Conservation (phyloP, 2,797 vertebrate genomes). For the Chanos chanos region DNA sequence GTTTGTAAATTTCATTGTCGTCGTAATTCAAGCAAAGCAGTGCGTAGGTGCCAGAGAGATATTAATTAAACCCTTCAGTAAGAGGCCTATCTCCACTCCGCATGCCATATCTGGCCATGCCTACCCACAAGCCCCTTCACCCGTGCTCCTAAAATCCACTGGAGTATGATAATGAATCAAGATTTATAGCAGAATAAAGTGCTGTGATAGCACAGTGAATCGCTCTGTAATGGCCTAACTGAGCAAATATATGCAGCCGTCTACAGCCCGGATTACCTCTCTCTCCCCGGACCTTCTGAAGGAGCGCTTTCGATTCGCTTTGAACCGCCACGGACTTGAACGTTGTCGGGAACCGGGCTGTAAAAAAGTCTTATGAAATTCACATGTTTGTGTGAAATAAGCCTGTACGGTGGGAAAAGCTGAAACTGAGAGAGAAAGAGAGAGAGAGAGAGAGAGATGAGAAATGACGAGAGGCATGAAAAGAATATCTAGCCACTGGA, state of each 20-base stretch:
- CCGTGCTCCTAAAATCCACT: conserved; percentile 21
- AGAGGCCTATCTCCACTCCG: conserved; percentile 27
- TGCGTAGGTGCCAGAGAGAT: conserved; percentile 5
- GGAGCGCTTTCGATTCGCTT: conserved; percentile 30
- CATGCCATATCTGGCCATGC: neutral
- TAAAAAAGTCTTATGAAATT: conserved; percentile 33
- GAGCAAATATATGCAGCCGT: conserved; percentile 33
- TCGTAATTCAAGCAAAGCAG: neutral
- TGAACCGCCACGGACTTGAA: conserved; percentile 2
- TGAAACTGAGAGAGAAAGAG: neutral
- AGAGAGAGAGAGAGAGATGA: conserved; percentile 1
- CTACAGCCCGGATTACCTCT: conserved; percentile 20
- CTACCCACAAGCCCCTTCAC: neutral
- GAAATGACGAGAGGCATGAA: too few species aligned
- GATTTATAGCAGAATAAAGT: conserved; percentile 32
- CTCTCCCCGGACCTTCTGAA: conserved; percentile 5
- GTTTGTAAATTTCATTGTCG: conserved; percentile 13
- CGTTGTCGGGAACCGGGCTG: conserved; percentile 1
- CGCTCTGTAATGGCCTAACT: conserved; percentile 21
- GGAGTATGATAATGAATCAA: conserved; percentile 33
- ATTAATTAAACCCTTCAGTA: conserved; percentile 36
- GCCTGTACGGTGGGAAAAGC: neutral
- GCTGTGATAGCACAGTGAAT: conserved; percentile 13
- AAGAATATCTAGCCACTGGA: too few species aligned
- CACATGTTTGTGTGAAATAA: conserved; percentile 35